A percentile compares a stretch with the other conserved stretches of the same genome.
phyloP scores from a whole-genome alignment of 2,797 vertebrate genomes.

The Neostethus bicornis region DNA sequence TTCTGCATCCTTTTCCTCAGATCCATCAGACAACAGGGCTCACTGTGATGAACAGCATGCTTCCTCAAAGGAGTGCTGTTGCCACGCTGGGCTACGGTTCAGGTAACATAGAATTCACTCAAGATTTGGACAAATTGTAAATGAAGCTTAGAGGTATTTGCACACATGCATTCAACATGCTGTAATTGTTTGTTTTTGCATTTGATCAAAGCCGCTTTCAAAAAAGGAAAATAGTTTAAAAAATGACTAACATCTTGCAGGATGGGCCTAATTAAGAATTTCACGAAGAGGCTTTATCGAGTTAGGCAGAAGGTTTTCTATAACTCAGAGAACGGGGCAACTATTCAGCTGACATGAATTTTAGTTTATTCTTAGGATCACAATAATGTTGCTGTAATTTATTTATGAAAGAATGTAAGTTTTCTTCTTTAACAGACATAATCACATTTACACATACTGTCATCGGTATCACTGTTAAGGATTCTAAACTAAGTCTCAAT shows the following conservation, averaged over 20 bases:
- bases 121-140: background rate
- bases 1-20: constrained; percentile 43
- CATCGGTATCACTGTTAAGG: background rate
- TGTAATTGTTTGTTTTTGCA: background rate
- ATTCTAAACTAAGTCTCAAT: background rate
- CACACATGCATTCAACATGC: background rate
- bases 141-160: background rate
- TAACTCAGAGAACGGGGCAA: background rate
- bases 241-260: background rate
- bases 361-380: constrained; percentile 3
- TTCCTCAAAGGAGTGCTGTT: constrained; percentile 81
- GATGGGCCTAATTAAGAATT: background rate
- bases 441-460: background rate
- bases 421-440: background rate
- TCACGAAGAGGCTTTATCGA: background rate
- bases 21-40: constrained; percentile 38
- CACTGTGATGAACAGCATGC: constrained; percentile 78
- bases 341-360: background rate
- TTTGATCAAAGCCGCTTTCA: constrained; percentile 5
- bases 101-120: constrained; percentile 68
- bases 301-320: constrained; percentile 1
- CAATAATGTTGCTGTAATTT: background rate
- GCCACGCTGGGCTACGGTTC: constrained; percentile 74
- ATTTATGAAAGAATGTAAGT: background rate
- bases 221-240: background rate